These are phyloP conservation scores for Lasius fuliginosus DNA, from an alignment of 2,888 invertebrate genomes.

Conservation along the genomic window DNA sequence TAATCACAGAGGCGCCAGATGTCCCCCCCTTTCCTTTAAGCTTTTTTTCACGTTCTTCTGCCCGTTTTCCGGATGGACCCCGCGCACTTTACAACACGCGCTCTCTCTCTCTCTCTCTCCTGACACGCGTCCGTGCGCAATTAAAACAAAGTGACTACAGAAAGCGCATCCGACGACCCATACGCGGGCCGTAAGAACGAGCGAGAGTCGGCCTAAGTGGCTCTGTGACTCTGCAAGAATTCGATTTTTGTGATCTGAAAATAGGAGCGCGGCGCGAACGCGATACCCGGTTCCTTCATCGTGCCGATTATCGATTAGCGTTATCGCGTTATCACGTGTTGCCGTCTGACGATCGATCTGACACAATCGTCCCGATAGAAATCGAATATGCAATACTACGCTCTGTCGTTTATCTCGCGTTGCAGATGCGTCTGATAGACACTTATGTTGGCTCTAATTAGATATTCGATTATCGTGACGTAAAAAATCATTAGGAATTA, in stretches of 20 bases:
- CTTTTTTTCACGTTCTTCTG: constrained; percentile 54
- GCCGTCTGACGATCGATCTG: not conserved
- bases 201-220: constrained; percentile 58
- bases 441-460: not conserved
- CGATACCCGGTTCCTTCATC: constrained; percentile 51
- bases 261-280: constrained; percentile 43
- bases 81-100: constrained; percentile 49
- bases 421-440: not conserved
- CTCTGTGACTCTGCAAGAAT: constrained; percentile 76
- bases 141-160: constrained; percentile 52
- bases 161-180: constrained; percentile 9
- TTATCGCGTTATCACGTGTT: constrained; percentile 58
- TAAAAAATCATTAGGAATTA: not conserved
- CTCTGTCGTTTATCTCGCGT: not conserved
- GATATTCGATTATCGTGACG: constrained; percentile 1
- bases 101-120: constrained; percentile 38
- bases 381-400: constrained; percentile 5
- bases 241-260: constrained; percentile 69
- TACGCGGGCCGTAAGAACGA: not conserved
- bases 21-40: not conserved
- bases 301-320: constrained; percentile 55
- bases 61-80: constrained; percentile 70
- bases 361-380: constrained; percentile 32
- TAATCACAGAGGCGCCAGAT: constrained; percentile 70
- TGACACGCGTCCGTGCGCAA: constrained; percentile 74